Evolutionary conservation across 2,113 vertebrate species (phyloP), one percentile per base, ranked within the genome.

Genomic region (Piaya cayana): DNA sequence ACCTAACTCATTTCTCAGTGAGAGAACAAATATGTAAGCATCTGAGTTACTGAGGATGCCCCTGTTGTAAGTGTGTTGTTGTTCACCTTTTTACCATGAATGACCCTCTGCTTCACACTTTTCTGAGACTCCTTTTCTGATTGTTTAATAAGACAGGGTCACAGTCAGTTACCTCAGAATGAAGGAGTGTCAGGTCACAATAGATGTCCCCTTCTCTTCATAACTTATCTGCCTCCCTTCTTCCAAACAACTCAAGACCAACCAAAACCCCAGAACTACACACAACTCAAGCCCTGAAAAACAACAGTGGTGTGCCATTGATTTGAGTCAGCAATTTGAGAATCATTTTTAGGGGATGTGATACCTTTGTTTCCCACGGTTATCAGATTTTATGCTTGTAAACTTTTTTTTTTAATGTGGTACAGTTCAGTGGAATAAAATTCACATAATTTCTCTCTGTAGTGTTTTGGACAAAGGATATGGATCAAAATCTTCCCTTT

Each of bases 21-120:
- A 96, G 96, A 93, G 94, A 95, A 91, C 94, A 80, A 84, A 85
- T 4, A 1, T 89, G 92, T 56, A 59, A 58, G 90, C 95, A 86
- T 94, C 80, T 88, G 88, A 85, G 42, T 65, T 63, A 69, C 84
- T 86, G 52, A 83, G 52, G 85, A 91, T 94, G 81, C 88, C 90
- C 69, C 88, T 88, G 80, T 49, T 88, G 83, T 93, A 84, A 77
- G 67, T 64, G 87, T 5, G 1, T 69, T 85, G 64, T 92, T 83
- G 80, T 82, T 93, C 55, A 86, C 75, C 80, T 89, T 93, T 86
- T 88, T 87, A 67, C 75, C 91, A 62, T 75, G 71, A 72, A 64
- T 70, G 71, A 72, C 69, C 72, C 63, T 90, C 55, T 72, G 67
- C 86, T 95, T 96, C 91, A 83, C 85, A 76, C 82, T 55, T 82